Conservation (phyloP, 2,888 invertebrate species). For the Torymus aiolomorphi region DNA sequence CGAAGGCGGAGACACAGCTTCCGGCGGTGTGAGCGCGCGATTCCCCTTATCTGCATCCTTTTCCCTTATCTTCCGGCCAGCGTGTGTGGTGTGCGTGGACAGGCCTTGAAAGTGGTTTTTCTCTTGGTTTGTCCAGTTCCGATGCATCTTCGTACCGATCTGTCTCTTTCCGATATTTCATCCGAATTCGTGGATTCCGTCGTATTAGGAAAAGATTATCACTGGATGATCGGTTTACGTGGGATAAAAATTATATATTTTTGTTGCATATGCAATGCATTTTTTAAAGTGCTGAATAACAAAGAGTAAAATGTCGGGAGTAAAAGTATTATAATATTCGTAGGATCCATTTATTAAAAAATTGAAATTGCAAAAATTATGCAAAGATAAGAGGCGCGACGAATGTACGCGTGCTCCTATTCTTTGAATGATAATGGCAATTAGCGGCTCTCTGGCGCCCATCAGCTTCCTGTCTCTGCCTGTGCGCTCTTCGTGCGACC, state of each 20-base stretch:
- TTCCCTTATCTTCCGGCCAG: slow-evolving; percentile 65
- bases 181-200: not conserved
- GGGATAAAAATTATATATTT: too few species aligned
- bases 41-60: slow-evolving; percentile 72
- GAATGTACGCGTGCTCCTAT: slow-evolving; percentile 14
- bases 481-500: slow-evolving; percentile 22
- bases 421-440: slow-evolving; percentile 40
- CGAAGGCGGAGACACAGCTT: slow-evolving; percentile 71
- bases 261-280: too few species aligned
- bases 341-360: too few species aligned
- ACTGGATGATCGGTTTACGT: too few species aligned
- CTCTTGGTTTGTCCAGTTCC: not conserved
- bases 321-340: too few species aligned
- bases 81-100: slow-evolving; percentile 51
- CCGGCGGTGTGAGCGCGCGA: slow-evolving; percentile 68
- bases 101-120: slow-evolving; percentile 67
- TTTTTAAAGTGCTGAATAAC: too few species aligned
- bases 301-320: too few species aligned
- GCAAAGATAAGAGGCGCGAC: too few species aligned
- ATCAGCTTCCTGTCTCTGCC: slow-evolving; percentile 41
- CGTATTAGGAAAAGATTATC: too few species aligned
- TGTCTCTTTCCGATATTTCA: too few species aligned
- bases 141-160: too few species aligned
- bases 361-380: too few species aligned
- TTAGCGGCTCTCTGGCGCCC: slow-evolving; percentile 27